Percentiles rank a stretch among this genome's conserved stretches.
Evolutionary conservation across 2,797 vertebrate species (phyloP).

Genomic region (Aselliscus stoliczkanus): DNA sequence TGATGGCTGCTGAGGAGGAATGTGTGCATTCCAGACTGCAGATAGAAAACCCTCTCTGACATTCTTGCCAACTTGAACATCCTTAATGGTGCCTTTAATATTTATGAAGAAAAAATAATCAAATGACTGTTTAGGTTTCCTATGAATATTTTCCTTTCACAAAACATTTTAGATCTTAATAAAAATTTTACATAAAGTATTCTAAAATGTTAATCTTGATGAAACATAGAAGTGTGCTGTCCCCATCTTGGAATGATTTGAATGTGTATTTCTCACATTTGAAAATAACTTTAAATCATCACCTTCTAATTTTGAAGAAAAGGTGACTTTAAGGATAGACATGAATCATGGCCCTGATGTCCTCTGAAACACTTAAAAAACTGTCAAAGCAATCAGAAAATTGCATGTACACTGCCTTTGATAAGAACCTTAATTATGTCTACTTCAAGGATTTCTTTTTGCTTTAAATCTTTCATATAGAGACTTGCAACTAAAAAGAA

Average conservation of each 20-base stretch:
- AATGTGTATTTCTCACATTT: not conserved
- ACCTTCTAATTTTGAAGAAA: conserved; percentile 42
- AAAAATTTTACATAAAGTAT: not conserved
- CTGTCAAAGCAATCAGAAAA: conserved; percentile 45
- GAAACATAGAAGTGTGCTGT: not conserved
- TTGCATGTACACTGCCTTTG: conserved; percentile 24
- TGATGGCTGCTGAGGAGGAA: not conserved
- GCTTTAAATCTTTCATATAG: conserved; percentile 40
- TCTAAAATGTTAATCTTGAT: conserved; percentile 44
- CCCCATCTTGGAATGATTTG: not conserved
- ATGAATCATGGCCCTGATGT: not conserved
- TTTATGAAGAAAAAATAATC: not conserved
- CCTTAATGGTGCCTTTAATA: not conserved
- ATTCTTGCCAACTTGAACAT: not conserved
- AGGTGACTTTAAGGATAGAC: conserved; percentile 46
- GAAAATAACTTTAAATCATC: conserved; percentile 57
- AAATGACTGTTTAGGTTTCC: not conserved
- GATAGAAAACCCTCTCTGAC: not conserved
- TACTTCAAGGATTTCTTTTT: conserved; percentile 47
- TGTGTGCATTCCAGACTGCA: not conserved
- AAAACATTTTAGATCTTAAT: not conserved
- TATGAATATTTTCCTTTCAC: not conserved
- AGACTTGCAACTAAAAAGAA: conserved; percentile 25
- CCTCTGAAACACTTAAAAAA: conserved; percentile 48
- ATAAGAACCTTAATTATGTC: conserved; percentile 62